Evolutionary conservation across 2,113 vertebrate genomes (phyloP), one percentile per base, ranked within the genome.

Genomic region (Labeo catla): DNA sequence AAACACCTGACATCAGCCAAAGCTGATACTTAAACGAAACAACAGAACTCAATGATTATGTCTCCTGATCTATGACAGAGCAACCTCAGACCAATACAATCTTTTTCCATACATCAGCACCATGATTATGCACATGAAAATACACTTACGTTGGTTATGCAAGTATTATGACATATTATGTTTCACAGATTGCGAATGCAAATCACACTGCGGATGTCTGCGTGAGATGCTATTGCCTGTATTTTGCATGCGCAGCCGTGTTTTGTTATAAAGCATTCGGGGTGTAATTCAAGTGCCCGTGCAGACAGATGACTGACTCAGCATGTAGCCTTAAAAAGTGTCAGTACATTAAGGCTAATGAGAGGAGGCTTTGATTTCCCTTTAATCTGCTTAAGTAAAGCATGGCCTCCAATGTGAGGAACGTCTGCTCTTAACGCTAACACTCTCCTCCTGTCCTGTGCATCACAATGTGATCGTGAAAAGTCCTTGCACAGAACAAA

Each of bases 381-480:
- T 77, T 87, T 95, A 94, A 95, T 94, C 93, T 91, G 87, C 92
- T 95, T 94, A 95, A 86, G 88, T 86, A 89, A 93, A 90, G 91
- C 94, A 91, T 94, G 94, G 88, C 89, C 90, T 66, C 84, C 91
- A 94, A 93, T 93, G 94, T 94, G 93, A 92, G 90, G 52, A 88
- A 92, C 90, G 92, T 91, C 90, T 93, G 90, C 86, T 81, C 87
- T 61, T 23, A 28, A 76, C 13, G 4, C 74, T 77, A 54, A 52
- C 43, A 2, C n/a, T 19, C 61, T 57, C 21, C 39, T 83, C 15
- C 23, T 50, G 61, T 66, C 5, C 36, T 73, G 72, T 45, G 74
- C 6, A 49, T 83, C 15, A n/a, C 47, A 63, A 50, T 63, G 76
- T 63, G 80, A 79, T 45, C 15, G 47, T 9, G 19, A 34, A 21